Evolutionary conservation across 2,797 vertebrate genomes (phyloP).

Genomic region (Limosa lapponica): DNA sequence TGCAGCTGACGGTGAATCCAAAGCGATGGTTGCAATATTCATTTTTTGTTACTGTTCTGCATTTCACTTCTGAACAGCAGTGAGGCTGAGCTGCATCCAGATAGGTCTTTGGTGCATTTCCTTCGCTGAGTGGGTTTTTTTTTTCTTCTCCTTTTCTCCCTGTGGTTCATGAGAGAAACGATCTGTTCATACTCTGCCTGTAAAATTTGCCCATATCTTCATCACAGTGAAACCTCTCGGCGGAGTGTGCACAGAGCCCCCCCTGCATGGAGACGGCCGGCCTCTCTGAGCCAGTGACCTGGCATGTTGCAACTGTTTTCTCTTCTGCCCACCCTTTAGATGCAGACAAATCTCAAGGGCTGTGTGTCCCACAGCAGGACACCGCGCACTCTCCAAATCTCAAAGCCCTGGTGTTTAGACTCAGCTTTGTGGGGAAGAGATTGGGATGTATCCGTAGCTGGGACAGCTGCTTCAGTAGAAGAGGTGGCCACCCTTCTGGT

Average conservation of each 20-base stretch:
- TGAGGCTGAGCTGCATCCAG: conserved; percentile 27
- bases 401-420: not conserved
- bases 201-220: conserved; percentile 11
- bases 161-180: not conserved
- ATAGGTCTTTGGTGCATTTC: conserved; percentile 7
- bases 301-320: not conserved
- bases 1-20: not conserved
- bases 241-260: not conserved
- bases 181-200: not conserved
- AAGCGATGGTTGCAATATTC: not conserved
- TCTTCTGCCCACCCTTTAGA: not conserved
- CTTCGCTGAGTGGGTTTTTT: not conserved
- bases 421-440: not conserved
- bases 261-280: accelerated
- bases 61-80: conserved; percentile 31
- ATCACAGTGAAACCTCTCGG: not conserved
- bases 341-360: not conserved
- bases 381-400: not conserved
- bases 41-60: conserved; percentile 32
- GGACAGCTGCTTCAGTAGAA: not conserved
- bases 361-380: accelerated
- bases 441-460: not conserved
- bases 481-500: not conserved
- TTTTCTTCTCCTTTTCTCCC: not conserved
- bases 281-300: not conserved